phyloP scores from a whole-genome alignment of 1,140 invertebrate genomes.

The Brachionus manjavacas region DNA sequence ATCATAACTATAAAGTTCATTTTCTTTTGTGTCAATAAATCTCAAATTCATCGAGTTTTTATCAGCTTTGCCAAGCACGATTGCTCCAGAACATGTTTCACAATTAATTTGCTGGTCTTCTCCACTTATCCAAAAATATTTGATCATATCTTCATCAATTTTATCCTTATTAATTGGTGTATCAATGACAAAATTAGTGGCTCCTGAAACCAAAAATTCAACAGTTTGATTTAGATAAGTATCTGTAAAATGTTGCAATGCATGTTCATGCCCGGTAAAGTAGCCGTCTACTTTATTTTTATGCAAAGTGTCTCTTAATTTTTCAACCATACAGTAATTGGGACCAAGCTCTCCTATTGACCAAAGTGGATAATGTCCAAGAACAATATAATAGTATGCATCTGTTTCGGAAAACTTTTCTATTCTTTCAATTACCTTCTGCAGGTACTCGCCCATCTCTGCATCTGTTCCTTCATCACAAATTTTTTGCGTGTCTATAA shows the following conservation, averaged over 20 bases:
- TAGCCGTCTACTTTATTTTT: conserved; percentile 59
- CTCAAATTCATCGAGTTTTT: not conserved
- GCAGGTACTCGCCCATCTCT: not conserved
- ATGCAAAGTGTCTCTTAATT: conserved; percentile 55
- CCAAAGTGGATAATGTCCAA: conserved; percentile 54
- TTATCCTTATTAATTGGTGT: conserved; percentile 1
- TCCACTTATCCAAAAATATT: not conserved
- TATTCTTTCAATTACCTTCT: not conserved
- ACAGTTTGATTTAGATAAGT: not conserved
- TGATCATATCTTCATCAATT: not conserved
- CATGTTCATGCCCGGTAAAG: conserved; percentile 60
- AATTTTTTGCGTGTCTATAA: not conserved
- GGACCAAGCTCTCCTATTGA: conserved; percentile 59
- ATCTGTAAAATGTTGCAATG: conserved; percentile 47
- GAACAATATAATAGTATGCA: conserved; percentile 11
- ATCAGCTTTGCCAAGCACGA: not conserved
- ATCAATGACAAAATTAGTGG: not conserved
- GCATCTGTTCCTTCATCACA: conserved; percentile 6
- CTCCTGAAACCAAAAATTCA: conserved; percentile 1
- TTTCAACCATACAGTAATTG: conserved; percentile 55
- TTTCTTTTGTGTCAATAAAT: not conserved
- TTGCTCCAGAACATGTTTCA: conserved; percentile 8
- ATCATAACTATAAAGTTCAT: conserved; percentile 3
- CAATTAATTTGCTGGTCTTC: not conserved
- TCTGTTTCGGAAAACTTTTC: not conserved